These are phyloP conservation scores for Orthonychiurus folsomi DNA, from an alignment of 2,888 invertebrate species.

Conservation along the genomic window DNA sequence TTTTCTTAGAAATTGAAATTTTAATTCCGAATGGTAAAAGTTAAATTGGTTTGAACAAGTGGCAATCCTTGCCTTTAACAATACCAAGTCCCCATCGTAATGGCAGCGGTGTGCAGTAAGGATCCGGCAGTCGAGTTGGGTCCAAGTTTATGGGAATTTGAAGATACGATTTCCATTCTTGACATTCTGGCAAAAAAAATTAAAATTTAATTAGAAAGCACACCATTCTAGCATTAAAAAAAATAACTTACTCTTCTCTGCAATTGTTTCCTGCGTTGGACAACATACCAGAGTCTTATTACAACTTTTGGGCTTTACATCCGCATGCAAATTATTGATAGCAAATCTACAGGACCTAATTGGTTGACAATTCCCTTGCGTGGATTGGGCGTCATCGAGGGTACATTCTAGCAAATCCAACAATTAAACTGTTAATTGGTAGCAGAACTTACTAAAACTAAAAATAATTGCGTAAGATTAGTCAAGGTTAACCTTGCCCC, in stretches of 20 bases:
- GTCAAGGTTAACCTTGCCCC: not conserved
- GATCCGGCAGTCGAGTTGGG: too few relatives aligned
- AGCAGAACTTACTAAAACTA: not conserved
- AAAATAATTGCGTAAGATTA: not conserved
- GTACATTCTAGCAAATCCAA: not conserved
- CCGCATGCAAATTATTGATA: constrained; percentile 17
- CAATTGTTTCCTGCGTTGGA: constrained; percentile 20
- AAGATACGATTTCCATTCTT: constrained; percentile 22
- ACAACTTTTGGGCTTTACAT: constrained; percentile 19
- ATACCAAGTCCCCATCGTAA: constrained; percentile 11
- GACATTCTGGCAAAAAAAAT: constrained; percentile 23
- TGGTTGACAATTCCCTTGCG: not conserved
- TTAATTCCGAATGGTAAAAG: too few relatives aligned
- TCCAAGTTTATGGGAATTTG: too few relatives aligned
- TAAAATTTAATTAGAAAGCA: too few relatives aligned
- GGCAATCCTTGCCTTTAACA: too few relatives aligned
- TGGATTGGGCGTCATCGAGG: not conserved
- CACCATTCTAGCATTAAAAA: not conserved
- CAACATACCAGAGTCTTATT: constrained; percentile 23
- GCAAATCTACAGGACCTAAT: constrained; percentile 17
- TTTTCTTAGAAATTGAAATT: too few relatives aligned
- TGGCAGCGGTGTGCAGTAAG: constrained; percentile 9
- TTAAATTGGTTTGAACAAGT: too few relatives aligned
- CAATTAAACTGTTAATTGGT: not conserved
- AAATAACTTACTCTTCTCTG: constrained; percentile 23